Conservation (phyloP, 2,113 vertebrate genomes). For the Tychaedon coryphoeus region DNA sequence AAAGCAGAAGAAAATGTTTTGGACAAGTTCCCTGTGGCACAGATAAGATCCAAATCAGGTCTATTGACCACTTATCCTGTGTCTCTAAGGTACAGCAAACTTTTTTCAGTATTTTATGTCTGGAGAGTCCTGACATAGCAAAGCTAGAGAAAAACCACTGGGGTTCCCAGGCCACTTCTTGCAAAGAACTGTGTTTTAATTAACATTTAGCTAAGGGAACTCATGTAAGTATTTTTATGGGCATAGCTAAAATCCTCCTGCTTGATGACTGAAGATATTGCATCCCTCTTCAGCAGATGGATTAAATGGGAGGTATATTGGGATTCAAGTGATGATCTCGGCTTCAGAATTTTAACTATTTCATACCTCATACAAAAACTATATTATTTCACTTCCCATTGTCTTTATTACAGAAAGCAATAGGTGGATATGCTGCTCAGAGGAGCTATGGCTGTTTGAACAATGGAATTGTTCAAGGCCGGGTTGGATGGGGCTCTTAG, state of each 20-base stretch:
- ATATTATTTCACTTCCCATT: background rate
- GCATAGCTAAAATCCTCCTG: conserved; percentile 28
- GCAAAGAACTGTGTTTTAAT: conserved; percentile 51
- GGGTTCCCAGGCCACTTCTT: background rate
- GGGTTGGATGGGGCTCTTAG: background rate
- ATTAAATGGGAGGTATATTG: conserved; percentile 42
- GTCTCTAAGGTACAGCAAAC: background rate
- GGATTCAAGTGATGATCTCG: background rate
- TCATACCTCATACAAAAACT: background rate
- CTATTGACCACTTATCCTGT: background rate
- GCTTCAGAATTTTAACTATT: conserved; percentile 35
- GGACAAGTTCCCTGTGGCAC: background rate
- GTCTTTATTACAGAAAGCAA: background rate
- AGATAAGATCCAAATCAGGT: background rate
- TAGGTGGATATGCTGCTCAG: background rate
- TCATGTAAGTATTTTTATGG: conserved; percentile 34
- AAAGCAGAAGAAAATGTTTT: background rate
- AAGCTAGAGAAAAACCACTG: background rate
- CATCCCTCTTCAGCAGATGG: conserved; percentile 31
- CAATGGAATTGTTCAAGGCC: background rate
- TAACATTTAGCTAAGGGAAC: conserved; percentile 56
- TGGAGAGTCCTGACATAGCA: background rate
- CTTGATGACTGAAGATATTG: conserved; percentile 10
- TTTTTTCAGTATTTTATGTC: background rate
- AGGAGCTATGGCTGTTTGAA: background rate